phyloP scores from a whole-genome alignment of 2,888 invertebrate genomes.

The Parthenolecanium corni region DNA sequence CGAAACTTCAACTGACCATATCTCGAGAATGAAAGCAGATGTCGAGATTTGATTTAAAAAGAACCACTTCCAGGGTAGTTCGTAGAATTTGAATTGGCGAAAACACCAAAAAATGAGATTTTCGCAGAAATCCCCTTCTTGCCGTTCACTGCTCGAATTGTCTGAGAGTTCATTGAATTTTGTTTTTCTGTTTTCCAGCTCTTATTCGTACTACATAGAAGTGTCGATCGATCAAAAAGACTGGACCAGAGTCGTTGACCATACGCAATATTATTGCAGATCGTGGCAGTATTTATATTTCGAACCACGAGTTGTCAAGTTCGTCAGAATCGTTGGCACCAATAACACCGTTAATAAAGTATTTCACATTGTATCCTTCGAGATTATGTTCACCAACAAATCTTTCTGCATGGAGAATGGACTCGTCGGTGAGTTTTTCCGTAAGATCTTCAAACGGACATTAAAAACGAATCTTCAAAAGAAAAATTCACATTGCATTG shows the following conservation, averaged over 20 bases:
- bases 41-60: too few species aligned
- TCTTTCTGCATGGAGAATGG: constrained; percentile 60
- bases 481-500: too few species aligned
- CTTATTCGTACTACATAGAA: constrained; percentile 82
- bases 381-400: constrained; percentile 72
- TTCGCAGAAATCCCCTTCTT: too few species aligned
- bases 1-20: too few species aligned
- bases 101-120: too few species aligned
- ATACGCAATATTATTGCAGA: constrained; percentile 82
- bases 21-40: too few species aligned
- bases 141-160: too few species aligned
- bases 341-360: constrained; percentile 91
- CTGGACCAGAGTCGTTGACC: constrained; percentile 88
- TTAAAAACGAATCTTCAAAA: too few species aligned
- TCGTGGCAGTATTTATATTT: constrained; percentile 96
- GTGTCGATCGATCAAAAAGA: constrained; percentile 90
- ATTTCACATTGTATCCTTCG: constrained; percentile 86
- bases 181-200: constrained; percentile 41
- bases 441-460: neutral
- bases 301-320: constrained; percentile 73
- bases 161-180: too few species aligned
- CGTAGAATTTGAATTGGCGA: too few species aligned
- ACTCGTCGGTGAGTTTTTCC: constrained; percentile 42
- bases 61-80: too few species aligned
- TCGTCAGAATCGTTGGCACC: constrained; percentile 71